Percentiles rank a stretch among this genome's conserved stretches.
These are phyloP conservation scores for Drosophila albomicans DNA, from an alignment of 1,140 invertebrate species.

Conservation along the genomic window DNA sequence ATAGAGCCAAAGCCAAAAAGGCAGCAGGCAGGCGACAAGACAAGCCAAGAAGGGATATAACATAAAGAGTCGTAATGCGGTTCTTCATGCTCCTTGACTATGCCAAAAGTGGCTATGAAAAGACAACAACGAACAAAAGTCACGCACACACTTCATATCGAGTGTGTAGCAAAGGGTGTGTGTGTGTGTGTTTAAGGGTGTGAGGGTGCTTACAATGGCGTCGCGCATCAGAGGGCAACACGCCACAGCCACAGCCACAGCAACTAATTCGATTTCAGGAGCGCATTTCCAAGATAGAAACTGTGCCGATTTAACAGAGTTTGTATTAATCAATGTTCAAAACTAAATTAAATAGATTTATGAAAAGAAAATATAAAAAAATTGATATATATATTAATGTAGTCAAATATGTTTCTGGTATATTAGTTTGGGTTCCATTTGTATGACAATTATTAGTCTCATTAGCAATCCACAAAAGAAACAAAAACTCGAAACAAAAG, in stretches of 20 bases:
- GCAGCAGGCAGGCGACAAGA: not conserved
- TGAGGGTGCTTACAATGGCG: slow-evolving; percentile 50
- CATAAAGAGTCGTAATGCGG: slow-evolving; percentile 28
- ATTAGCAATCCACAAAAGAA: no score
- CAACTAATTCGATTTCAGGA: slow-evolving; percentile 46
- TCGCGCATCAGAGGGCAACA: slow-evolving; percentile 73
- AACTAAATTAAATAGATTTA: no score
- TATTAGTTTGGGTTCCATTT: no score
- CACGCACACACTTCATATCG: slow-evolving; percentile 32
- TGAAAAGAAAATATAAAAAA: no score
- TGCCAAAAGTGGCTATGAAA: slow-evolving; percentile 42
- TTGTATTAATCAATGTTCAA: no score
- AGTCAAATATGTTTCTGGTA: no score
- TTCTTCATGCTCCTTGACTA: slow-evolving; percentile 33
- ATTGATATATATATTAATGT: no score
- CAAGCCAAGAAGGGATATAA: slow-evolving; percentile 4
- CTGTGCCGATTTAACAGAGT: not conserved
- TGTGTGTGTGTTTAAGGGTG: slow-evolving; percentile 25
- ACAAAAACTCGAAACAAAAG: no score
- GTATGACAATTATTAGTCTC: no score
- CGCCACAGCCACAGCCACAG: slow-evolving; percentile 48
- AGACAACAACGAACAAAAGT: slow-evolving; percentile 60
- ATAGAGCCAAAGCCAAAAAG: not conserved
- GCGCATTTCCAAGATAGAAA: slow-evolving; percentile 5
- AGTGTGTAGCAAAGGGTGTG: slow-evolving; percentile 17